These are phyloP conservation scores for Solen grandis DNA, from an alignment of 1,140 invertebrate genomes.

Conservation along the genomic window DNA sequence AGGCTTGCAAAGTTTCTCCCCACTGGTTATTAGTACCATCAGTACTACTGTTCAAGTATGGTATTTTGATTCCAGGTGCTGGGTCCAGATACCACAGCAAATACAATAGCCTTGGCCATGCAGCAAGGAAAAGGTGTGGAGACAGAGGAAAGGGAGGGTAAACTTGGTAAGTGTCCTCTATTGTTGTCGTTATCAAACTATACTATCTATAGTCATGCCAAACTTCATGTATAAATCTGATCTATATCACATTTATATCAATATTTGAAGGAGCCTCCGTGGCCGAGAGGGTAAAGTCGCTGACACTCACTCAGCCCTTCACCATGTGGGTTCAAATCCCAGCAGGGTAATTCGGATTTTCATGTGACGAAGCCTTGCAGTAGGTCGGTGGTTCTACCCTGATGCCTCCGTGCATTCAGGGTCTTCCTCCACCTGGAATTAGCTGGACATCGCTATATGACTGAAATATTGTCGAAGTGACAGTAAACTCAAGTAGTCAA, in stretches of 20 bases:
- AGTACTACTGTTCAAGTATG: no score
- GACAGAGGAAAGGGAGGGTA: slow-evolving; percentile 15
- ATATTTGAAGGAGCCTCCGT: background rate
- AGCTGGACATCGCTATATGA: no score
- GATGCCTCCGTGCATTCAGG: no score
- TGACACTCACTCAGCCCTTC: background rate
- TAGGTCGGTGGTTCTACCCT: no score
- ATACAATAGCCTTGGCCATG: slow-evolving; percentile 43
- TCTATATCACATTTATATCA: no score
- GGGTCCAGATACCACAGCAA: slow-evolving; percentile 40
- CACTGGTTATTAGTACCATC: background rate
- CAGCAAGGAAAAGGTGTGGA: slow-evolving; percentile 27
- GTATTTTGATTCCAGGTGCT: slow-evolving; percentile 31
- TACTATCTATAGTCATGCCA: background rate
- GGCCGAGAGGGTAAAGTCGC: no score
- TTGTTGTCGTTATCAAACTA: background rate
- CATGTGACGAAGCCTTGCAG: no score
- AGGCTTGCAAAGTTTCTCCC: background rate
- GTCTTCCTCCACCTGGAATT: no score
- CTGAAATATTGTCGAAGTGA: no score
- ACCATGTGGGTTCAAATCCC: no score
- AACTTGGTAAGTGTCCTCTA: slow-evolving; percentile 22
- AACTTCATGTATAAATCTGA: background rate
- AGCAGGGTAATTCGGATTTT: no score
- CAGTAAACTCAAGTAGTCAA: no score